Base-by-base conservation (phyloP, 2,797 vertebrate species). In the Bradypus variegatus region DNA sequence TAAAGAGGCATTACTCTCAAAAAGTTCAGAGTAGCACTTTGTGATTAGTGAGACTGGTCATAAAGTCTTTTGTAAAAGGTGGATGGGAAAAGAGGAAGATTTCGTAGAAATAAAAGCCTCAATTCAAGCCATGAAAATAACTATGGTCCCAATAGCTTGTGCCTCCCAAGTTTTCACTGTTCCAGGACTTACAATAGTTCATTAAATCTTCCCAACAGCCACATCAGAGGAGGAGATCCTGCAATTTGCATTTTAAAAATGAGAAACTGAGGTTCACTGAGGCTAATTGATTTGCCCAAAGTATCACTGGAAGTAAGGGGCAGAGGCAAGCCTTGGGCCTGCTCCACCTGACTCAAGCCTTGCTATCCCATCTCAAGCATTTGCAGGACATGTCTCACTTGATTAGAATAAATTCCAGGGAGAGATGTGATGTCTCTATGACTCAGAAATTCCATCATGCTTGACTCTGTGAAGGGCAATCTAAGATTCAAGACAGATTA, bases 31-130 rank as follows among this genome's bases (percentile, higher is more conserved):
- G 62, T 55, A 69, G 64, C 48, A 55, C 50, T 92, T 87, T 78
- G 25, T 78, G 72, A 75, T 82, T 60, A 67, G 3, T 67, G 65
- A 19, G 8, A 21, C 31, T 55, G 79, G 50, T 12, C 50, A 90
- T 90, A 58, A 10, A 53, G 3, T 33, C 58, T 80, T 64, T 36
- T 76, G 45, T 60, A 33, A 50, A 70, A 92, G 77, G 64, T 48
- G 5, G 79, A 58, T 70, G 67, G 73, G 67, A 36, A 33, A 79
- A 8, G 8, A 91, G 60, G 12, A 64, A 16, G 33, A 64, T 64
- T 84, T 80, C 67, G n/a, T 15, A 85, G 60, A 92, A 73, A 70
- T 48, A 38, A 76, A 80, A 90, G 16, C 27, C 11, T 95, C 21
- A 21, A 1, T 1, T n/a, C 2, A 15, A 29, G 8, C 67, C 67